These are phyloP conservation scores for Papilio polytes DNA, from an alignment of 1,140 invertebrate species.

Conservation along the genomic window DNA sequence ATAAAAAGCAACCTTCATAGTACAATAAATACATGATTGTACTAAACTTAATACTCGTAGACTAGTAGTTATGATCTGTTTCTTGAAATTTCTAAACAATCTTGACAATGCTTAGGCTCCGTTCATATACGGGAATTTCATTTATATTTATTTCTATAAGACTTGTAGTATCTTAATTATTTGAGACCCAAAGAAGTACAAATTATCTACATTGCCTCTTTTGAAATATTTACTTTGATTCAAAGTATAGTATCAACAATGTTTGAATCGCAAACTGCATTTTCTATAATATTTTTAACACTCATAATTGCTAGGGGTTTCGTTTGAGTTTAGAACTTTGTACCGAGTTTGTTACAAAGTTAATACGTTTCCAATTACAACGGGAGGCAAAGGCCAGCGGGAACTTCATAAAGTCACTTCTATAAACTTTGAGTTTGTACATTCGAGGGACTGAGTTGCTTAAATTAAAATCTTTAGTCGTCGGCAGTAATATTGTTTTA, in stretches of 20 bases:
- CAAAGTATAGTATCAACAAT: no score
- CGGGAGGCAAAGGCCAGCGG: slow-evolving; percentile 17
- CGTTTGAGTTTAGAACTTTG: slow-evolving; percentile 18
- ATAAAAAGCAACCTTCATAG: neutral
- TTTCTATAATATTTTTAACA: slow-evolving; percentile 20
- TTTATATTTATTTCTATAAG: neutral
- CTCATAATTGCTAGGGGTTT: neutral
- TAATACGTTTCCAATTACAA: slow-evolving; percentile 37
- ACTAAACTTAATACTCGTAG: neutral
- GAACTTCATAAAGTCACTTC: slow-evolving; percentile 23
- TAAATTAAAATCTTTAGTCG: slow-evolving; percentile 27
- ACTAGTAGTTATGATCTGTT: neutral
- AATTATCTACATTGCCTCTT: neutral
- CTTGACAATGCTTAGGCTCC: neutral
- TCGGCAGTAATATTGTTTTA: neutral
- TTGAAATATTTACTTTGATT: no score
- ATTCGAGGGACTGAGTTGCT: slow-evolving; percentile 9
- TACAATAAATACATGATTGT: neutral
- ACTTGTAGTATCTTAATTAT: neutral
- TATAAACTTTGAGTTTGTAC: slow-evolving; percentile 25
- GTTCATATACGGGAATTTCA: neutral
- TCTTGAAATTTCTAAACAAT: neutral
- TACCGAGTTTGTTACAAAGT: slow-evolving; percentile 28
- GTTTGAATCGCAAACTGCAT: neutral
- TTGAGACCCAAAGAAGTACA: neutral